A percentile compares a stretch with the other conserved stretches of the same genome.
Conservation (phyloP, 64 coral and sea anemone genomes). For the Stylophora pistillata region DNA sequence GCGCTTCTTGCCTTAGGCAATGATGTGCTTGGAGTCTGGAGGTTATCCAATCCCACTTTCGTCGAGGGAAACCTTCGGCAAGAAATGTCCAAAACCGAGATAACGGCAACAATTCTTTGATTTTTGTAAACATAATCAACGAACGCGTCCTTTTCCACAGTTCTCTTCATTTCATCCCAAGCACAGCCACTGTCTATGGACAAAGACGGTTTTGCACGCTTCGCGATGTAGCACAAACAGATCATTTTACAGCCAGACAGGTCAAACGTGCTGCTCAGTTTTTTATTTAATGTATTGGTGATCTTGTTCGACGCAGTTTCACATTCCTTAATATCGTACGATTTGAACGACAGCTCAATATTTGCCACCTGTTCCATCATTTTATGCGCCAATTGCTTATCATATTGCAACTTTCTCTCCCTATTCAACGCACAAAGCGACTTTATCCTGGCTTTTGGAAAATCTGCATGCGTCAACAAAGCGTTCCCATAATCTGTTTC, state of each 20-base stretch:
- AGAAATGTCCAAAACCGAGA: constrained; percentile 55
- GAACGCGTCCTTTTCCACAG: constrained; percentile 67
- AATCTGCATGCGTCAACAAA: constrained; percentile 63
- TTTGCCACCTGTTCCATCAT: constrained; percentile 56
- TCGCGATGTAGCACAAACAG: constrained; percentile 57
- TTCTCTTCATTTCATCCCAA: constrained; percentile 57
- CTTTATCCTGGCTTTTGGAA: constrained; percentile 33
- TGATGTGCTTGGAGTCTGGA: background rate
- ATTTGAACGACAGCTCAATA: constrained; percentile 23
- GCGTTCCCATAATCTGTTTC: constrained; percentile 40
- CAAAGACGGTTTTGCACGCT: constrained; percentile 8
- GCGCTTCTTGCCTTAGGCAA: constrained; percentile 1
- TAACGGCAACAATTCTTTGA: constrained; percentile 48
- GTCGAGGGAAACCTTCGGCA: background rate
- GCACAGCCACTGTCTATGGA: constrained; percentile 72
- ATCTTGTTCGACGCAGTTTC: background rate
- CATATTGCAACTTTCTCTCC: background rate
- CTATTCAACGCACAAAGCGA: background rate
- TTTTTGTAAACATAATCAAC: constrained; percentile 78
- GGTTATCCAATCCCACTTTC: background rate
- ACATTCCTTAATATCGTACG: constrained; percentile 42
- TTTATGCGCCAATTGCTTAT: constrained; percentile 32
- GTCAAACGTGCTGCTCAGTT: constrained; percentile 33
- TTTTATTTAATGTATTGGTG: constrained; percentile 33
- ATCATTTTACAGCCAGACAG: constrained; percentile 65